Evolutionary conservation across 2,113 vertebrate genomes (phyloP), one percentile per base, ranked within the genome.

Genomic region (Halichoerus grypus): DNA sequence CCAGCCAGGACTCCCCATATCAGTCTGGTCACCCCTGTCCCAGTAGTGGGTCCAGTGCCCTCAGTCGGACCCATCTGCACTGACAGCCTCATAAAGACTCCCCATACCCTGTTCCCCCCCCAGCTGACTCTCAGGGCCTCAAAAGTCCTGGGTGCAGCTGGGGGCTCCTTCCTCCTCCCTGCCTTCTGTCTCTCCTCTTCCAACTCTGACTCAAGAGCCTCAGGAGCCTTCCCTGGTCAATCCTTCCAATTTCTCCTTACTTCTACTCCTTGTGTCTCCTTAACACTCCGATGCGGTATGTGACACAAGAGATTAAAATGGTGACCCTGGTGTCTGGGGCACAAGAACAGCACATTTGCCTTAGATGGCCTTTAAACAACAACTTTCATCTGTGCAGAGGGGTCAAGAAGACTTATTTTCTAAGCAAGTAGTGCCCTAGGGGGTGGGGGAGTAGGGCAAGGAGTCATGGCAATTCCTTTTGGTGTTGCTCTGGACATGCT

Each of bases 321-420:
- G 10, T 15, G 28, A 28, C 42, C 53, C 80, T 36, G 69, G 42
- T 4, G 4, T 31, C 71, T 74, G 31, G 16, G n/a, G 13, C 31
- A 36, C 28, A 26, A 92, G 46, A 72, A 36, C 26, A 61, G 49
- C 5, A 39, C 59, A 33, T 88, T 14, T 69, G 42, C 57, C 15
- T n/a, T 13, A 13, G 19, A n/a, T 15, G 18, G 53, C 7, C 16
- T 33, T 55, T 16, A 57, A 80, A 77, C 6, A 15, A 67, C 36
- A 11, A 4, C 26, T 74, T 39, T 86, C 82, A 90, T 53, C 67
- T 90, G n/a, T 15, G 72, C 21, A 15, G 7, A 57, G 42, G 42
- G 39, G 28, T 76, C 61, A 57, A 33, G 51, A 19, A 88, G 59
- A 89, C 65, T 69, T 95, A 79, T 90, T 94, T 94, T 71, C 72